A percentile compares a stretch with the other conserved stretches of the same genome.
Evolutionary conservation across 2,888 invertebrate genomes (phyloP).

Genomic region (Neria commutata): DNA sequence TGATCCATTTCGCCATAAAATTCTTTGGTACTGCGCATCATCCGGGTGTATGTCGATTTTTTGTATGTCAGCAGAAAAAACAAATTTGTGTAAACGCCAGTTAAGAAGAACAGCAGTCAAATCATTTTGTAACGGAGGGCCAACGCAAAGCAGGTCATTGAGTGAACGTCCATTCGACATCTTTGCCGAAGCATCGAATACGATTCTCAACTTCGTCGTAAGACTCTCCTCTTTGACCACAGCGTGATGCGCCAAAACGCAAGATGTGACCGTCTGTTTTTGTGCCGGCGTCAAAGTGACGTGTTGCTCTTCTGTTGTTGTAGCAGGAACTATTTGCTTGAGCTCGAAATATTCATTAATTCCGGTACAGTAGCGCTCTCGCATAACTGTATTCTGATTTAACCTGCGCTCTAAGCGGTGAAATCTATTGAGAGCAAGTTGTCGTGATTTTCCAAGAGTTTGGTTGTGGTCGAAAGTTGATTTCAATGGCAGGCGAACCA

Average conservation of each 20-base stretch:
- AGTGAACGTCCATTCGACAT: not conserved
- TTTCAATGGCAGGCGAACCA: constrained; percentile 7
- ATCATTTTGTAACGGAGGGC: not conserved
- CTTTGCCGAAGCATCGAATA: not conserved
- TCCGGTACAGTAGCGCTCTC: not conserved
- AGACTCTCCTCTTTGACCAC: not conserved
- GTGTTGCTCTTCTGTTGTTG: not conserved
- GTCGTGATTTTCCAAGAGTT: not conserved
- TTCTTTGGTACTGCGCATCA: not conserved
- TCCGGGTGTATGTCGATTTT: not conserved
- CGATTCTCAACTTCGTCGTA: not conserved
- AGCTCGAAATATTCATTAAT: constrained; percentile 8
- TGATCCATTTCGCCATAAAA: not conserved
- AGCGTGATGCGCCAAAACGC: not conserved
- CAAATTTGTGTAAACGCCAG: not conserved
- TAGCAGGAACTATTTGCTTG: not conserved
- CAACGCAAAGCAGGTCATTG: not conserved
- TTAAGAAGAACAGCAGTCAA: not conserved
- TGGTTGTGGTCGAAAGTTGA: not conserved
- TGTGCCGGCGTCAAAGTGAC: not conserved
- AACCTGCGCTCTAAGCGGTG: not conserved
- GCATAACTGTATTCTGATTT: not conserved
- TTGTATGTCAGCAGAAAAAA: not conserved
- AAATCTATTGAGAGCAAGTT: not conserved
- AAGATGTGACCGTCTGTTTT: not conserved